Conservation (phyloP, 2,797 vertebrate genomes). For the Diglossa cyanea region DNA sequence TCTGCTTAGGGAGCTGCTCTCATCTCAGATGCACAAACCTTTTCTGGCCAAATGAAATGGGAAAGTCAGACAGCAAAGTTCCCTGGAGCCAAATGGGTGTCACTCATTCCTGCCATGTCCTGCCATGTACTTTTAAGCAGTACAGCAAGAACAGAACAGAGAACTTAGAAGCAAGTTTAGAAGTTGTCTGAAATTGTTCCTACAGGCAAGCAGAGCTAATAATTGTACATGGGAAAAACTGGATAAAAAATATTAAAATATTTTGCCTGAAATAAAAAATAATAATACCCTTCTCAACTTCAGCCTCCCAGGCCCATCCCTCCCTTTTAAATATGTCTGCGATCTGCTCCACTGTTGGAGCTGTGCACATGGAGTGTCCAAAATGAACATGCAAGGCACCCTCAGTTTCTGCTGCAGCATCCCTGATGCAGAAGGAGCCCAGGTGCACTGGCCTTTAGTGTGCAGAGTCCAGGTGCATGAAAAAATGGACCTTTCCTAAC, state of each 20-base stretch:
- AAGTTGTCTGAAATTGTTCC: background rate
- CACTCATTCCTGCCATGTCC: background rate
- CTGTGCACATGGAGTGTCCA: background rate
- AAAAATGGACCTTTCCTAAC: background rate
- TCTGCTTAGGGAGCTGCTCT: conserved; percentile 4
- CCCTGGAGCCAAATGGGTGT: background rate
- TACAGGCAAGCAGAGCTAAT: background rate
- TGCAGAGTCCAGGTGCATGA: background rate
- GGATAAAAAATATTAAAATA: background rate
- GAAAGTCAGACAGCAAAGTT: background rate
- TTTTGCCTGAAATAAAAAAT: background rate
- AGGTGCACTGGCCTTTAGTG: background rate
- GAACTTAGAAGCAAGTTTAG: background rate
- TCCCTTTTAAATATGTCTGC: background rate
- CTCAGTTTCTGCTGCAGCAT: background rate
- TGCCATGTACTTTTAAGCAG: background rate
- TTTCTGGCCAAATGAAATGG: background rate
- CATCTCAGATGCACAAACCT: background rate
- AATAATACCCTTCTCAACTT: background rate
- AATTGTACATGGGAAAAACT: background rate
- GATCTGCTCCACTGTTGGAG: background rate
- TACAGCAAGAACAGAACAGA: background rate
- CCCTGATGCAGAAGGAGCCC: background rate
- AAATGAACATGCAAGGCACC: accelerated
- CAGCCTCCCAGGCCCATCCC: background rate